Evolutionary conservation across 2,797 vertebrate species (phyloP), one percentile per base, ranked within the genome.

Genomic region (Falco berigora): DNA sequence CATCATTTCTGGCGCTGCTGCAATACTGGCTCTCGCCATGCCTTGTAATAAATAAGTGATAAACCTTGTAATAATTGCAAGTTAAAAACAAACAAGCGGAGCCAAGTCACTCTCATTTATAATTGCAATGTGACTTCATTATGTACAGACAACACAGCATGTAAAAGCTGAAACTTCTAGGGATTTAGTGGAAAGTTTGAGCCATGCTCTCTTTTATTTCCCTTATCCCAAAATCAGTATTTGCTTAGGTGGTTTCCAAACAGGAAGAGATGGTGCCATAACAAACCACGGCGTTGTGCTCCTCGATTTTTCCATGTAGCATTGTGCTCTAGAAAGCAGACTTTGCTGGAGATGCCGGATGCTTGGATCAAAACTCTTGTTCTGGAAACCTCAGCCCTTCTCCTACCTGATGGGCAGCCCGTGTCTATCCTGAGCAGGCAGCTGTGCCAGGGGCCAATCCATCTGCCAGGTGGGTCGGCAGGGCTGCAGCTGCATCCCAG

Each of bases 71-170:
- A 95, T 96, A 92, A 94, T 94, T 94, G 96, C 81, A 66, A 94
- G 86, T 92, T 94, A 74, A 94, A 94, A 95, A 85, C 78, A 95
- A 95, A 85, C 46, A 91, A 81, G 90, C 0, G 1, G 86, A 95
- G 96, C 94, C 95, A 97, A 97, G 86, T 94, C 94, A 93, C 95
- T 96, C 92, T 92, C 92, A 32, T 77, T 93, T 96, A 77, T 95
- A 93, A 97, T 92, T 95, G 94, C 92, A 80, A 34, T 47, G 71
- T 95, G 95, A 96, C 88, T 96, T 96, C 94, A 95, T 94, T 93
- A 97, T 86, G 75, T 77, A 85, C 93, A 95, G 90, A 79, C 86
- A 96, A 75, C 50, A 40, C 68, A 30, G 84, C 56, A 23, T 55
- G 59, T 82, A 82, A 93, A 95, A 80, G 56, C 88, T 86, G 81